Evolutionary conservation across 2,797 vertebrate species (phyloP), one percentile per base, ranked within the genome.

Genomic region (Lagodon rhomboides): DNA sequence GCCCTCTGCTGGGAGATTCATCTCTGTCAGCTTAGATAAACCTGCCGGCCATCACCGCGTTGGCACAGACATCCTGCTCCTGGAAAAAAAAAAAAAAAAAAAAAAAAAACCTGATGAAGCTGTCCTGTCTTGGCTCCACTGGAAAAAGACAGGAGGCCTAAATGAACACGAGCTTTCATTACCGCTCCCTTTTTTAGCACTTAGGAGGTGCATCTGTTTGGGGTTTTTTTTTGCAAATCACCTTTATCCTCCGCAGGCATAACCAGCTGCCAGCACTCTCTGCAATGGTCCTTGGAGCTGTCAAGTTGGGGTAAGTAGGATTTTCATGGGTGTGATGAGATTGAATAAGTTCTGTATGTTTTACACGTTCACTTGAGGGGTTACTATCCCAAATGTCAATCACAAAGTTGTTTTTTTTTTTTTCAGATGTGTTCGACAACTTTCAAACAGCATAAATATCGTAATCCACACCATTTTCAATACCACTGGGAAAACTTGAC

Each of bases 11-110:
- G 93, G 92, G 94, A 97, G 97, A 97, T 98, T 96, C 94, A 95
- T 97, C 96, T 97, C 94, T 83, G 92, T 98, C 97, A 96, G 93
- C 92, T 96, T 91, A 91, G 92, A 97, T 97, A 96, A 97, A 95
- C 95, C 94, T 90, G 92, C 91, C 93, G 95, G 95, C 95, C 94
- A 94, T 97, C 96, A 97, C 90, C 84, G 76, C 34, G 74, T 89
- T 95, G 95, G 95, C 95, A 95, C 94, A 95, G 93, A 95, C 77
- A 78, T 82, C 68, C 76, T 74, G 79, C 74, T 87, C 92, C 91
- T 92, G 92, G 75, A 44, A 79, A 75, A 86, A 80, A 86, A 51
- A 68, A 86, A 80, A 86, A 51, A 68, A 66, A 73, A 88, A 83
- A 51, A 78, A 61, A 75, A 89, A 85, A 87, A 41, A 3, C 78